Base-by-base conservation (phyloP, 2,113 vertebrate species). In the Panthera uncia region DNA sequence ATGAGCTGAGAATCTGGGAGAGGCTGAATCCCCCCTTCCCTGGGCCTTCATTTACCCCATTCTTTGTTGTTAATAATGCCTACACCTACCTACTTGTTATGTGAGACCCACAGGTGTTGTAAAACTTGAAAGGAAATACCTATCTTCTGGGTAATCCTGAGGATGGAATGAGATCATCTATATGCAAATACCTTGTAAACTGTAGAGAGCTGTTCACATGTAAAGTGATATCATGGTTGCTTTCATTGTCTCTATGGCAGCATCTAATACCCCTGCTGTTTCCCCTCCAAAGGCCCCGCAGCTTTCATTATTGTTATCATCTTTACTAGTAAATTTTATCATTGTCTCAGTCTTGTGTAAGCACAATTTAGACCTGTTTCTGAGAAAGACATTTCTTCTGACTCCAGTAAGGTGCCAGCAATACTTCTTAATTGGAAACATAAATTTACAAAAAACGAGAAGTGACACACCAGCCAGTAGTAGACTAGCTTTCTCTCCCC, bases 161-260 rank as follows among this genome's bases (percentile, higher is more conserved):
- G 63, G 73, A 68, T 92, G 68, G 95, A 95, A 84, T 65, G 41
- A 95, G 45, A 95, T 96, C 29, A 91, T 92, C 41, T 71, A 16
- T 89, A 86, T 74, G 83, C 50, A 94, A 93, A 97, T 79, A 31
- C 19, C 33, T 96, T 92, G 21, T 89, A 96, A 96, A 92, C 73
- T 79, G 3, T 73, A 95, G 76, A 96, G 55, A 69, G 27, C 31
- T 80, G 11, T 83, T 90, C 88, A 96, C 27, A 50, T 84, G 16
- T 78, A 89, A 97, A 81, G 36, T 82, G 50, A 33, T 33, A 90
- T 87, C 91, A 57, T 50, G 65, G 21, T 85, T 88, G 21, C 57
- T 88, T 78, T 97, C 76, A 87, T 84, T 91, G 91, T 91, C 74
- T 97, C 41, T 87, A 29, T n/a, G 69, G 38, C 18, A 69, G 25